Evolutionary conservation across 2,888 invertebrate genomes (phyloP).

Genomic region (Tigriopus californicus): DNA sequence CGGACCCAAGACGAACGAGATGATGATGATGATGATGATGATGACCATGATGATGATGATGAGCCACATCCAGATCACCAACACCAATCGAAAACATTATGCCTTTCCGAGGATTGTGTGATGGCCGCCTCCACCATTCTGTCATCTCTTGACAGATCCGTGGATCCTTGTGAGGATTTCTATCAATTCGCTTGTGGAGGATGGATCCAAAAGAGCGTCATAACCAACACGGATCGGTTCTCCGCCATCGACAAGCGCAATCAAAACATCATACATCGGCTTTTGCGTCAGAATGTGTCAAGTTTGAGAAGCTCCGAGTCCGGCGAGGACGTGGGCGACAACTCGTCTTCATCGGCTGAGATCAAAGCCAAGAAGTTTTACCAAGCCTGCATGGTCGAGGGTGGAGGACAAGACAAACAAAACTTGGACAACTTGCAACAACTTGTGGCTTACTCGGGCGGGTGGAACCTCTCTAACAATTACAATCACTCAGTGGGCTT

Average conservation of each 20-base stretch:
- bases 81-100: slow-evolving; percentile 26
- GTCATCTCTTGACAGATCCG: slow-evolving; percentile 4
- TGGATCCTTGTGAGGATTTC: slow-evolving; percentile 15
- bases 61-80: too few species aligned
- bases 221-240: not conserved
- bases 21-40: too few species aligned
- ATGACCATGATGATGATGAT: too few species aligned
- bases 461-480: slow-evolving; percentile 6
- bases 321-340: not conserved
- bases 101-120: slow-evolving; percentile 28
- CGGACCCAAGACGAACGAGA: too few species aligned
- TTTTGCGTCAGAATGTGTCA: not conserved
- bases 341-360: not conserved
- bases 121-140: slow-evolving; percentile 11
- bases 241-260: slow-evolving; percentile 5
- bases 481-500: not conserved
- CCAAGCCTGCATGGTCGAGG: not conserved
- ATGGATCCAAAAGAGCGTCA: slow-evolving; percentile 1
- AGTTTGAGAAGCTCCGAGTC: not conserved
- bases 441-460: slow-evolving; percentile 4
- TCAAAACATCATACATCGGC: not conserved
- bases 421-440: not conserved
- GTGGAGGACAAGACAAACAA: not conserved
- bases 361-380: slow-evolving; percentile 5
- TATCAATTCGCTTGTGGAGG: slow-evolving; percentile 15